Conservation (phyloP, 2,797 vertebrate genomes). For the Eleutherodactylus coqui region DNA sequence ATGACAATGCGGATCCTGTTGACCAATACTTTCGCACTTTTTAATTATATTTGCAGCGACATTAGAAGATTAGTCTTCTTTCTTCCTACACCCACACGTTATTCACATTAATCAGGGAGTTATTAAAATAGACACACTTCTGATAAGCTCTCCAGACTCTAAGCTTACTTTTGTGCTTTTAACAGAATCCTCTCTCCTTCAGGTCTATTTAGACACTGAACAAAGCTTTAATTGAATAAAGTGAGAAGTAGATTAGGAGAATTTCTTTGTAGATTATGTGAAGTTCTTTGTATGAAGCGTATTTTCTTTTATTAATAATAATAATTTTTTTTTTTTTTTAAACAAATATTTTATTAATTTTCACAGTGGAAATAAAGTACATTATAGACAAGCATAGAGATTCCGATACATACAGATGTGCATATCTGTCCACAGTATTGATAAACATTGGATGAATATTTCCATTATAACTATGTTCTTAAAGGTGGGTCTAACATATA, state of each 20-base stretch:
- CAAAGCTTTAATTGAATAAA: constrained; percentile 73
- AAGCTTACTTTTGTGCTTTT: constrained; percentile 73
- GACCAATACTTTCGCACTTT: constrained; percentile 70
- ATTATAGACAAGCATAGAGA: no score
- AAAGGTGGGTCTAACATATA: no score
- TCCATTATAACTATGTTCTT: no score
- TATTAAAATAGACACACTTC: constrained; percentile 73
- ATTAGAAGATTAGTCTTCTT: constrained; percentile 67
- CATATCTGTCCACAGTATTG: no score
- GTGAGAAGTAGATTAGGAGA: constrained; percentile 70
- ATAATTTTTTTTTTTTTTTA: no score
- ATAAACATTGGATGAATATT: no score
- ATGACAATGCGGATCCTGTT: constrained; percentile 62
- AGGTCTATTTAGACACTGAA: constrained; percentile 63
- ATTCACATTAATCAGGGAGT: constrained; percentile 68
- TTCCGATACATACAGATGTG: no score
- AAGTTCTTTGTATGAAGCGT: constrained; percentile 42
- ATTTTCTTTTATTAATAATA: constrained; percentile 39
- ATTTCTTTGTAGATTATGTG: constrained; percentile 65
- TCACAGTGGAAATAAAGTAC: no score
- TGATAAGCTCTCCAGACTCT: constrained; percentile 71
- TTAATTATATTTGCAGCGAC: constrained; percentile 73
- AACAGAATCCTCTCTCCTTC: constrained; percentile 69
- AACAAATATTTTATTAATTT: no score
- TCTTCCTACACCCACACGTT: constrained; percentile 64